Evolutionary conservation across 2,113 vertebrate genomes (phyloP).

Genomic region (Tauraco erythrolophus): DNA sequence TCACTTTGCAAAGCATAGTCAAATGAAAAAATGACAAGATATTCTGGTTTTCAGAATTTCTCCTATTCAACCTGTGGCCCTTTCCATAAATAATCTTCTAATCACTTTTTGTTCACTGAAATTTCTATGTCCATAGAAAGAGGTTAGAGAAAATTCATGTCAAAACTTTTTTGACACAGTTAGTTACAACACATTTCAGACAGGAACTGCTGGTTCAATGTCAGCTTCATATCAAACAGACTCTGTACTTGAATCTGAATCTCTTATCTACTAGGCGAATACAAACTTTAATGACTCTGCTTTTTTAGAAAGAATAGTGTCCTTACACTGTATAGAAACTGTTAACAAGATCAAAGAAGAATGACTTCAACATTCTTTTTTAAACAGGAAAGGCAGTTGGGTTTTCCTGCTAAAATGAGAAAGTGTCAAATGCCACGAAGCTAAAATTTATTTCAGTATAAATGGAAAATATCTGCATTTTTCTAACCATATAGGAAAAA

Average conservation of each 20-base stretch:
- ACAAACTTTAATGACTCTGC: background rate
- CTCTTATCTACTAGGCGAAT: background rate
- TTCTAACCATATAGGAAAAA: background rate
- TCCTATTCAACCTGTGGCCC: background rate
- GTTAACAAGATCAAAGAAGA: background rate
- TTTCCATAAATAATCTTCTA: background rate
- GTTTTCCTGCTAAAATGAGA: background rate
- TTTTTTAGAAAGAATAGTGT: background rate
- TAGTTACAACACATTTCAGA: background rate
- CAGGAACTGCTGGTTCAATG: background rate
- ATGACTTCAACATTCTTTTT: background rate
- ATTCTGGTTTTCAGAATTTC: background rate
- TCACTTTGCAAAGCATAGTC: background rate
- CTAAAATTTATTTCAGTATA: background rate
- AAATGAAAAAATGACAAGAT: background rate
- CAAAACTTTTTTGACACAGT: background rate
- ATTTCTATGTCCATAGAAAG: background rate
- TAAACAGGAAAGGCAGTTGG: background rate
- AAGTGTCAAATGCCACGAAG: background rate
- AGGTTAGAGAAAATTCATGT: background rate
- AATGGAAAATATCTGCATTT: background rate
- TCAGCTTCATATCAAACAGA: background rate
- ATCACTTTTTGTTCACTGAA: background rate
- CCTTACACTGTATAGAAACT: background rate
- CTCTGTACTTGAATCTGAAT: background rate